phyloP scores from a whole-genome alignment of 2,888 invertebrate species.

The Agriotes lineatus region DNA sequence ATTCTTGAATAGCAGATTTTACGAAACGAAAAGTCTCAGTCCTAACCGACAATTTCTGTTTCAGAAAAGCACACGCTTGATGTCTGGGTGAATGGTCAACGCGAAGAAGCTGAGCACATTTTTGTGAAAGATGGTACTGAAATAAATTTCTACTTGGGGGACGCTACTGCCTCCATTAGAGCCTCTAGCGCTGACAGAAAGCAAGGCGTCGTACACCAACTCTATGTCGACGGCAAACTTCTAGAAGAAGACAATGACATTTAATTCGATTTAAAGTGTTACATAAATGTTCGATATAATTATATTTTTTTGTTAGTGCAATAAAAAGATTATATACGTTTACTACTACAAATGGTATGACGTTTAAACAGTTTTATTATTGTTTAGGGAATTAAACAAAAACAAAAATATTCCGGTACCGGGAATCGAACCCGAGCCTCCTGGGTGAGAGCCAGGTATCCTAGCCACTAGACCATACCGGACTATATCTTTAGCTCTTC shows the following conservation, averaged over 20 bases:
- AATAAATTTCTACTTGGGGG: conserved; percentile 78
- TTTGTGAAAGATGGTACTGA: conserved; percentile 90
- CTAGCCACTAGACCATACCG: conserved; percentile 79
- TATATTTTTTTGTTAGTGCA: no score
- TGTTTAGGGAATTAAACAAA: no score
- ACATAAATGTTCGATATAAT: no score
- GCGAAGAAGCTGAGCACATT: conserved; percentile 79
- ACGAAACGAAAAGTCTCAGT: no score
- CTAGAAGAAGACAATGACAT: conserved; percentile 57
- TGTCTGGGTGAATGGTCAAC: conserved; percentile 81
- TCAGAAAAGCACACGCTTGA: conserved; percentile 81
- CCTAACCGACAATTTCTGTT: conserved; percentile 49
- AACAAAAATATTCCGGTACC: conserved; percentile 73
- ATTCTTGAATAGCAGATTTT: no score
- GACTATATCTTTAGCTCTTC: no score
- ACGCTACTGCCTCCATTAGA: conserved; percentile 64
- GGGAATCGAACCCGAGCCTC: conserved; percentile 83
- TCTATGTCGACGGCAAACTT: conserved; percentile 58
- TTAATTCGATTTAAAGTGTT: no score
- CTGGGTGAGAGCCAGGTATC: conserved; percentile 81
- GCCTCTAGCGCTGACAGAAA: conserved; percentile 70
- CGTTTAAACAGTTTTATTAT: no score
- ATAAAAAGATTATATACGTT: no score
- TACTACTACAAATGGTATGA: no score
- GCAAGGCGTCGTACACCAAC: conserved; percentile 60